phyloP scores from a whole-genome alignment of 1,140 invertebrate species.

The Amyelois transitella region DNA sequence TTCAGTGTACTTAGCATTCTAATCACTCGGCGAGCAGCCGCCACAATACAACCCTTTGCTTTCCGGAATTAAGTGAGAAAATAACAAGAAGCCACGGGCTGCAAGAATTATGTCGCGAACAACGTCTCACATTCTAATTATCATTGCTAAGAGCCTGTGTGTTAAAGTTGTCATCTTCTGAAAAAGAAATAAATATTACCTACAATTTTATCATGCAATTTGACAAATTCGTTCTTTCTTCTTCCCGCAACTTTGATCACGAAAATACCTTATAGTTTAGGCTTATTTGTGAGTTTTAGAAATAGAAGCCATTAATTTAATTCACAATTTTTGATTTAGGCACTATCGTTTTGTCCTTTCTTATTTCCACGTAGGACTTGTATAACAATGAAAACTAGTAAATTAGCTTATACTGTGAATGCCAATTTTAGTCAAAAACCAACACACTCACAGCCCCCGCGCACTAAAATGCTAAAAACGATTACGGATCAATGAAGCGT shows the following conservation, averaged over 20 bases:
- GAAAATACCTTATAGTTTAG: no score
- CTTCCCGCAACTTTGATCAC: no score
- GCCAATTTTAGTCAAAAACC: constrained; percentile 37
- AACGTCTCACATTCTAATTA: constrained; percentile 28
- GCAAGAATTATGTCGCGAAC: constrained; percentile 34
- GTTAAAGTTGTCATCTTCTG: no score
- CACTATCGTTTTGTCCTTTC: no score
- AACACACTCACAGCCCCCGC: constrained; percentile 50
- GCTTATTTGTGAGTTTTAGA: no score
- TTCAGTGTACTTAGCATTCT: constrained; percentile 53
- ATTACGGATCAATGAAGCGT: constrained; percentile 73
- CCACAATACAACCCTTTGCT: constrained; percentile 46
- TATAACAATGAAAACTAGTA: not conserved
- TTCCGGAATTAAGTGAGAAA: constrained; percentile 52
- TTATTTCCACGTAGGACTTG: no score
- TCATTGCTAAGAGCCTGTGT: no score
- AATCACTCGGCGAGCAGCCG: constrained; percentile 40
- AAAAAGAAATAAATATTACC: no score
- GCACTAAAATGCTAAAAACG: constrained; percentile 70
- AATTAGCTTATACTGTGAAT: constrained; percentile 3
- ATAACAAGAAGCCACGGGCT: constrained; percentile 27
- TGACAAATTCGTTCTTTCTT: no score
- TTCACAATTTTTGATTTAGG: no score
- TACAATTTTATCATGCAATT: no score
- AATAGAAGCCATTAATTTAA: no score